Conservation (phyloP, 2,113 vertebrate species). For the Thermophis baileyi region DNA sequence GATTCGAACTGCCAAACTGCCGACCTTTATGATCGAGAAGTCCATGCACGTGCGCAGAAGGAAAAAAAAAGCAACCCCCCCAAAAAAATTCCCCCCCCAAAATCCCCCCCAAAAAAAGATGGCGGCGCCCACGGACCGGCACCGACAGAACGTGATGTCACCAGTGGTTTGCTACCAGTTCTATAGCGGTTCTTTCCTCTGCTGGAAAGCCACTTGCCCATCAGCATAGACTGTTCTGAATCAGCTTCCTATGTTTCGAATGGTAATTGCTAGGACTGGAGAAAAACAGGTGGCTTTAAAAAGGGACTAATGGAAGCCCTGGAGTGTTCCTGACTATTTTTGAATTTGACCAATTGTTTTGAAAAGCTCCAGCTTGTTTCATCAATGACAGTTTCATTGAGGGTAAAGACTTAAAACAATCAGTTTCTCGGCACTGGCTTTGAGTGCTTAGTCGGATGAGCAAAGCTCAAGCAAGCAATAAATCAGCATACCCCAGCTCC, state of each 20-base stretch:
- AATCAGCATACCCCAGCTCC: background rate
- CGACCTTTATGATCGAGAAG: no score
- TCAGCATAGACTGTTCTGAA: background rate
- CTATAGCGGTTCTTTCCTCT: no score
- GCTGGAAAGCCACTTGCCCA: background rate
- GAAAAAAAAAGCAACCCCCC: no score
- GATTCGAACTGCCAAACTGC: no score
- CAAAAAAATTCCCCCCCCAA: no score
- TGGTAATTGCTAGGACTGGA: background rate
- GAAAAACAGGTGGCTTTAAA: background rate
- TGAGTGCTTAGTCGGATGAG: background rate
- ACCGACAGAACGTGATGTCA: no score
- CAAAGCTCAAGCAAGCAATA: background rate
- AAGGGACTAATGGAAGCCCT: background rate
- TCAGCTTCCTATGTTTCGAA: background rate
- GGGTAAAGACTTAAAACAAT: background rate
- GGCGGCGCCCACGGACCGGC: no score
- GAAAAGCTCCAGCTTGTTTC: background rate
- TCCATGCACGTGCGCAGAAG: no score
- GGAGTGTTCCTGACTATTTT: background rate
- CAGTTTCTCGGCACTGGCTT: background rate
- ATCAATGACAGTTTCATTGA: background rate
- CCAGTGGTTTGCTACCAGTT: no score
- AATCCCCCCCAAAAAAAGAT: no score
- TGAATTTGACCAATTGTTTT: background rate